Conservation (phyloP, 2,797 vertebrate species). For the Rallus crepitans region DNA sequence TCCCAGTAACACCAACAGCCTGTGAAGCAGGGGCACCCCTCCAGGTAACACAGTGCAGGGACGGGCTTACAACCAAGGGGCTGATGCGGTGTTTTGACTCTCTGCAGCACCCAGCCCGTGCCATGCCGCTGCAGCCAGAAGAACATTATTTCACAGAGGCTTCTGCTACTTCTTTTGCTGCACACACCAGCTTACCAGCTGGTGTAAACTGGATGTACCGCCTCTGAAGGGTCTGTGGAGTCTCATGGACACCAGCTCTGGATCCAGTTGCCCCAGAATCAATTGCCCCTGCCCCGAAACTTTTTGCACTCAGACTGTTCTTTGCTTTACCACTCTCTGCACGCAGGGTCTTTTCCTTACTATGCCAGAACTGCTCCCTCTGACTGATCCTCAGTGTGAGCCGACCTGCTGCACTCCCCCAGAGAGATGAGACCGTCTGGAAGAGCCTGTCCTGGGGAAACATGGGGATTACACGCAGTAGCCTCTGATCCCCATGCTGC, state of each 20-base stretch:
- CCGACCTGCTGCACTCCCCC: background rate
- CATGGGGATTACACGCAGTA: background rate
- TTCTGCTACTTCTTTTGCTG: background rate
- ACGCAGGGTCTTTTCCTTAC: background rate
- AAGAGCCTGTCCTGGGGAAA: background rate
- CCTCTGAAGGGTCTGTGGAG: background rate
- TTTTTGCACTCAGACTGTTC: background rate
- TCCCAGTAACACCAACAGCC: background rate
- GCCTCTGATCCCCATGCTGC: background rate
- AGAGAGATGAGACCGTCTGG: background rate
- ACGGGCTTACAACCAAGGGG: background rate
- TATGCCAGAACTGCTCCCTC: background rate
- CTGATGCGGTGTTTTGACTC: background rate
- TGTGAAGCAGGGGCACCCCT: background rate
- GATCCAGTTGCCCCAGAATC: background rate
- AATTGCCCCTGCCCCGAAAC: background rate
- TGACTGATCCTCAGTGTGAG: background rate
- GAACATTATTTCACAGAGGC: background rate
- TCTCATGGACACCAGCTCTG: background rate
- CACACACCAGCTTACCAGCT: background rate
- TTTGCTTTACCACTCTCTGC: background rate
- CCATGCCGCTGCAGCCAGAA: background rate
- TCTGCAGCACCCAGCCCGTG: background rate
- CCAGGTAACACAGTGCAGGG: background rate
- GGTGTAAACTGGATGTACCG: background rate